These are phyloP conservation scores for Entomobrya multifasciata DNA, from an alignment of 2,888 invertebrate genomes.

Conservation along the genomic window DNA sequence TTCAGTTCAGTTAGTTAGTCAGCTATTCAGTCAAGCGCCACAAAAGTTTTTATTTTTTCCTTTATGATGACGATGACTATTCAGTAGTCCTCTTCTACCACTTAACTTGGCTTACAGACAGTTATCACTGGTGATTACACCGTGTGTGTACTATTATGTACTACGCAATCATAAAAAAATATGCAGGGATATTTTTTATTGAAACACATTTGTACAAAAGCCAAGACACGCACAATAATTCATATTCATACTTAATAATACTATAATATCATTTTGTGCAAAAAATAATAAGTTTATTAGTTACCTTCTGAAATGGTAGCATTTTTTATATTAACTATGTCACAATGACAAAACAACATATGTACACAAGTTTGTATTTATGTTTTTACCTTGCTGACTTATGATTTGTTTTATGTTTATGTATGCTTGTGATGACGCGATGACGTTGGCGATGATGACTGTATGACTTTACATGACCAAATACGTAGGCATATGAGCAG, in stretches of 20 bases:
- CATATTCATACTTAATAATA: neutral
- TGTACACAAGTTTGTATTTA: neutral
- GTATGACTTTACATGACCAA: neutral
- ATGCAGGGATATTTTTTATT: neutral
- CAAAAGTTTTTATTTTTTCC: neutral
- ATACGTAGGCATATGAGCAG: neutral
- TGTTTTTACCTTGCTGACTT: too few relatives aligned
- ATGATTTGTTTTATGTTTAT: too few relatives aligned
- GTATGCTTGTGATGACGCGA: too few relatives aligned
- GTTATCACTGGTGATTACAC: constrained; percentile 12
- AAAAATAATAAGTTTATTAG: neutral
- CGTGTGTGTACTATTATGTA: neutral
- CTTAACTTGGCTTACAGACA: neutral
- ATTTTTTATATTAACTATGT: constrained; percentile 19
- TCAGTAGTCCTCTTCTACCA: neutral
- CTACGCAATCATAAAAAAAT: constrained; percentile 17
- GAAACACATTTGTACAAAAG: neutral
- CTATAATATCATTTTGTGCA: constrained; percentile 7
- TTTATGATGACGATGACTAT: too few relatives aligned
- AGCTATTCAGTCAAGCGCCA: too few relatives aligned
- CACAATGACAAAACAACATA: constrained; percentile 22
- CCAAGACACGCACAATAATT: constrained; percentile 26
- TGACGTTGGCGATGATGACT: neutral
- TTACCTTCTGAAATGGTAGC: constrained; percentile 36
- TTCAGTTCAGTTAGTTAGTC: neutral